phyloP scores from a whole-genome alignment of 2,797 vertebrate species.

The Spea hammondii region DNA sequence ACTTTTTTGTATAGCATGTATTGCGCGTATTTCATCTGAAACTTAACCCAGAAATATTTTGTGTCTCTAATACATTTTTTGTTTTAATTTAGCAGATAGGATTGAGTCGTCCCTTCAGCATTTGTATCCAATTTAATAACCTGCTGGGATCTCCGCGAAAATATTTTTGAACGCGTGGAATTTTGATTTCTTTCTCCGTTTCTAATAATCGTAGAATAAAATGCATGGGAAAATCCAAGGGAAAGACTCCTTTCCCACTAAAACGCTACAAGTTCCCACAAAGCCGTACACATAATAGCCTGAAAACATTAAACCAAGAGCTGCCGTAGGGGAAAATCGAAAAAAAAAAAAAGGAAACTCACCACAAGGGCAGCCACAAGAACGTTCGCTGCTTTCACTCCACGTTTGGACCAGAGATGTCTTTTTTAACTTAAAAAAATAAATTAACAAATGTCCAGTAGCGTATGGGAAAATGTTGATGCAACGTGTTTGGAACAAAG shows the following conservation, averaged over 20 bases:
- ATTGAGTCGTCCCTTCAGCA: too few species aligned
- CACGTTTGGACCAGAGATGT: constrained; percentile 49
- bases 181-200: constrained; percentile 13
- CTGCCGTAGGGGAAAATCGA: constrained; percentile 27
- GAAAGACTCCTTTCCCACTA: constrained; percentile 53
- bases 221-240: constrained; percentile 60
- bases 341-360: constrained; percentile 45
- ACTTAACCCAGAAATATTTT: too few species aligned
- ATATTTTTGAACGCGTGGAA: neutral
- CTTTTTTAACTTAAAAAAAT: neutral
- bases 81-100: too few species aligned
- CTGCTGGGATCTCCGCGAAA: constrained; percentile 17
- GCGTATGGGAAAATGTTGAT: constrained; percentile 58
- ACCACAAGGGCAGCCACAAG: constrained; percentile 55
- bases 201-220: constrained; percentile 41
- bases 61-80: too few species aligned
- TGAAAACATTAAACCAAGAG: constrained; percentile 41
- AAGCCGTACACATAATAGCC: constrained; percentile 47
- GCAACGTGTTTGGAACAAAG: constrained; percentile 54
- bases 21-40: too few species aligned
- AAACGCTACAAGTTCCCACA: constrained; percentile 60
- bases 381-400: constrained; percentile 52
- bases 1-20: neutral
- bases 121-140: neutral
- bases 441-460: constrained; percentile 55